Evolutionary conservation across 2,888 invertebrate species (phyloP), one percentile per base, ranked within the genome.

Genomic region (Cosmia trapezina): DNA sequence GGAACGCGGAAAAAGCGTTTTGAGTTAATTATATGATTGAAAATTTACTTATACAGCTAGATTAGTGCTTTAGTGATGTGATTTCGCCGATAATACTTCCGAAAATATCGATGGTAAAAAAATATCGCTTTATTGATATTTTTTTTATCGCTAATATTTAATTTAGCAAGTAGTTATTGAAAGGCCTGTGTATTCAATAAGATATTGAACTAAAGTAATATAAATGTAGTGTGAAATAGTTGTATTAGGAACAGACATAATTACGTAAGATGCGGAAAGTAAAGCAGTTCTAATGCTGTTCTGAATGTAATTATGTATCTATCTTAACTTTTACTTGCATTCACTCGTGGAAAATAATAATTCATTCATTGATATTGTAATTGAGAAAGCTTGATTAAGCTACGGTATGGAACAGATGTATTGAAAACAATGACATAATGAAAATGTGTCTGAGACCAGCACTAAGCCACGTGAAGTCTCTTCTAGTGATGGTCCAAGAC

Each of bases 1-100:
- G 89, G 91, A 91, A 92, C 90, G 91, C 91, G 92, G 93, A 93
- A 94, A 93, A 93, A 89, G 86, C 73, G 14, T 79, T 76, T 68
- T 43, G 60, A 68, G 64, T 68, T 73, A 74, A 79, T 76, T 70
- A 72, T 75, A 71, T 8, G 64, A 68, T 61, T 78, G 60, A 65
- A 71, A 72, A 63, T 77, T 54, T 47, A 67, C 66, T 65, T 28
- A 41, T 9, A 17, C 5, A 63, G 43, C 12, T 56, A 33, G 3
- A 49, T 70, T 80, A 43, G 17, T 59, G 57, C 12, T 67, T 69
- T 74, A 73, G 64, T 74, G 70, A 19, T 60, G 68, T 72, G 19
- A 56, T 53, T 59, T 11, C 1, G 6, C 68, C 56, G 45, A 72
- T 68, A 65, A 22, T 56, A 49, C 14, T 68, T 61, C 54, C 41